Base-by-base conservation (phyloP, 2,113 vertebrate genomes). In the Oncorhynchus masou region DNA sequence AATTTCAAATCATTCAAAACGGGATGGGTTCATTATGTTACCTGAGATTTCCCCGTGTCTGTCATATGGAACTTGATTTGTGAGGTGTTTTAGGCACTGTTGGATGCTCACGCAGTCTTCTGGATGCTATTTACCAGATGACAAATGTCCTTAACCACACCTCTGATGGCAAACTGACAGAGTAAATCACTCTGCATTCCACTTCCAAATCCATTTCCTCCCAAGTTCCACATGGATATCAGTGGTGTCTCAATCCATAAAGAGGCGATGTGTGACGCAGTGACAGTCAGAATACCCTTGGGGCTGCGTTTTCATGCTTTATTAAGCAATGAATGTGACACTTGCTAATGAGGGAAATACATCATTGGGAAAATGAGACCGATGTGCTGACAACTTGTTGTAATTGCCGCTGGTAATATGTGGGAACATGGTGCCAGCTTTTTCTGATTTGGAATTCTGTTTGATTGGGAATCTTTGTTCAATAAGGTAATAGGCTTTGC, bases 231-330 rank as follows among this genome's bases (percentile, higher is more conserved):
- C 22, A 31, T 57, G 25, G 29, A 62, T 73, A n/a, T 62, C 64
- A 25, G 25, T 29, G 13, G 22, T 49, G 34, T 67, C 49, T 51
- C 74, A 39, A 72, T 67, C 70, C 20, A 51, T 51, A 31, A 54
- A 16, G 3, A 15, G 4, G 16, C 15, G 5, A 19, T 7, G 15
- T 54, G 51, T 19, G 16, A 19, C 29, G 29, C 54, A 16, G 16
- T 15, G 4, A 29, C 59, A 45, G 59, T 45, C 22, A 5, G 31
- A 20, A 49, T 48, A 8, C 48, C 68, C 68, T 64, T 27, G 57
- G 49, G 24, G 51, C 25, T 54, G 51, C 67, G 39, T 76, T 79
- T 73, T 81, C 75, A 84, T 72, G 76, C 82, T 54, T 78, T 78
- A 75, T 76, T 78, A 60, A 73, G 59, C 75, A 70, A 27, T 20